Base-by-base conservation (phyloP, 2,888 invertebrate species). In the Epicampocera succincta region DNA sequence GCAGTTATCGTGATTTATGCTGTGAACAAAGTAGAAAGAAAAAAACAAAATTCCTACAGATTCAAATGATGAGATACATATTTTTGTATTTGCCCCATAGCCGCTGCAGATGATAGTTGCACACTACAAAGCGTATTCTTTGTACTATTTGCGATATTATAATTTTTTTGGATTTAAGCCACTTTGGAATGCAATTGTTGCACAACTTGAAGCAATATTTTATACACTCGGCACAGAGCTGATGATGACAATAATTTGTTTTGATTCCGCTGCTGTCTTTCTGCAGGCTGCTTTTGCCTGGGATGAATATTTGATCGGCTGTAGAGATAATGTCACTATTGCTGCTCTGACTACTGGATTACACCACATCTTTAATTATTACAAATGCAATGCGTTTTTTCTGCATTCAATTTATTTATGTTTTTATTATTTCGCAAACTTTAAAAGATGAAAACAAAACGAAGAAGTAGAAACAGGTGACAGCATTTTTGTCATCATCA, bases 181-280 rank as follows among this genome's bases (percentile, higher is more conserved):
- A 68, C 12, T 66, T 61, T 78, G 78, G 78, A 75, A 82, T 82
- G 78, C 71, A 74, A 82, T 46, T 60, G 56, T 82, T 82, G 78
- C 82, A 75, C 56, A 82, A 82, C 60, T 54, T 29, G 42, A 33
- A 29, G 54, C 19, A 74, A 74, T 48, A 65, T 17, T 58, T 65
- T 74, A 46, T 54, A 50, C 11, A 58, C 50, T 50, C 54, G 40
- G 56, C 54, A n/a, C 38, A 40, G 50, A 29, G 33, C 52, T 81
- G 73, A 44, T 77, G 77, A 71, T 78, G 82, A 78, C 78, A 82
- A 82, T 78, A 75, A 75, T 82, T 82, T 71, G 66, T 78, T 78
- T 65, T 82, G 60, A 66, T 72, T 48, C 40, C 38, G 65, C 60
- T 69, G 29, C 6, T 33, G 65, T 60, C 33, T 68, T 50, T 25